Evolutionary conservation across 1,140 invertebrate species (phyloP).

Genomic region (Coenobita brevimanus): DNA sequence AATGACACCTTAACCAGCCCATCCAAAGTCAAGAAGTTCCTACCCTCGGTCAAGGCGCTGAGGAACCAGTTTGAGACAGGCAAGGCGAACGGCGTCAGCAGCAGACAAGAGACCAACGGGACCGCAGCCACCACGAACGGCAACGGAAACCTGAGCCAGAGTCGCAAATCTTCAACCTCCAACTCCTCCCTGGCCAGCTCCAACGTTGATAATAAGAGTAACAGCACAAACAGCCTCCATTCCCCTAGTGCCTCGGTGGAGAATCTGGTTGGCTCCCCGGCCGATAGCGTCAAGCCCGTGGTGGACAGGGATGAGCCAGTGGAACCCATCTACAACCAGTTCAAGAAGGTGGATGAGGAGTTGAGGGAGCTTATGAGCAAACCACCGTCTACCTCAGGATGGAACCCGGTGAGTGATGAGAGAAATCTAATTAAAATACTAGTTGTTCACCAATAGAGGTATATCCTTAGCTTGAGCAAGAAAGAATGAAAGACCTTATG

Average conservation of each 20-base stretch:
- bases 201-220: conserved; percentile 59
- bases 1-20: conserved; percentile 54
- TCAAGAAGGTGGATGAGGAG: conserved; percentile 68
- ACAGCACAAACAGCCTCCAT: conserved; percentile 51
- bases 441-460: too few relatives aligned
- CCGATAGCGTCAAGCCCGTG: not conserved
- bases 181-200: conserved; percentile 57
- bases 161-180: conserved; percentile 56
- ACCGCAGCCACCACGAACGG: conserved; percentile 31
- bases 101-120: not conserved
- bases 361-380: conserved; percentile 67
- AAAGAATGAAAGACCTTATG: too few relatives aligned
- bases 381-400: conserved; percentile 69
- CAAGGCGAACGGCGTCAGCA: conserved; percentile 46
- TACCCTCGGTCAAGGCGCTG: conserved; percentile 71
- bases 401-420: conserved; percentile 74
- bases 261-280: conserved; percentile 38
- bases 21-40: conserved; percentile 70
- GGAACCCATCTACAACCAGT: conserved; percentile 69
- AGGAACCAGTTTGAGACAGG: conserved; percentile 71
- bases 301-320: conserved; percentile 56
- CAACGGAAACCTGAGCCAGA: conserved; percentile 4
- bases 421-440: too few relatives aligned
- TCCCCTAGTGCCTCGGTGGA: conserved; percentile 55
- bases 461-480: too few relatives aligned